Evolutionary conservation across 2,888 invertebrate genomes (phyloP), one percentile per base, ranked within the genome.

Genomic region (Agrotis segetum): DNA sequence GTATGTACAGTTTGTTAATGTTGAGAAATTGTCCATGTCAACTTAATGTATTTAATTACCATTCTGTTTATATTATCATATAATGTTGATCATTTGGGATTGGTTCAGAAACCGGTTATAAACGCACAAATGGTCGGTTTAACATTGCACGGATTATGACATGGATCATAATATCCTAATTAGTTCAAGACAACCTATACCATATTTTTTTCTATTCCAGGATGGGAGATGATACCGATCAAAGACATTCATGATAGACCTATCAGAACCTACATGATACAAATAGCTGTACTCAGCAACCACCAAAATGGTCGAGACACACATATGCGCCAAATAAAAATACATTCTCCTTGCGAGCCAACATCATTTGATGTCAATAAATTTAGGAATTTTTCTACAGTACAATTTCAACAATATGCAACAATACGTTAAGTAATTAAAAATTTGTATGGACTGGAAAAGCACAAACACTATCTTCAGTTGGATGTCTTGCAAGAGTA

Each of bases 241-340:
- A 98, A 98, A 93, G 99, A 99, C 91, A 97, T 98, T 62, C 97
- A 98, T 83, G 98, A 98, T 52, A 97, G 98, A 84, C 98, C 99
- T 3, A 98, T 99, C 61, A 97, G 99, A 85, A 99, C 99, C 19
- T 99, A 99, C 90, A 99, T 99, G 98, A 97, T 99, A 67, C 99
- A 99, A 94, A 98, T 99, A 85, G 99, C 99, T 21, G 99, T 99
- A 1, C 97, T 99, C 59, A 99, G 99, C 85, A 99, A 99, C 94
- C 99, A 99, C 94, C 99, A 99, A 92, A 99, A 99, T 95, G 99
- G 99, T 5, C 96, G 99, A 77, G 99, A 99, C 90, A 99, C 99
- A 1, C 99, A 99, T 90, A 98, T 99, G 97, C 97, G 99, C 67
- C 99, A 99, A 93, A 99, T 99, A 74, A 99, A 99, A 94, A 98